Percentiles rank a stretch among this genome's conserved stretches.
These are phyloP conservation scores for Microtus pennsylvanicus DNA, from an alignment of 2,113 vertebrate species.

Conservation along the genomic window DNA sequence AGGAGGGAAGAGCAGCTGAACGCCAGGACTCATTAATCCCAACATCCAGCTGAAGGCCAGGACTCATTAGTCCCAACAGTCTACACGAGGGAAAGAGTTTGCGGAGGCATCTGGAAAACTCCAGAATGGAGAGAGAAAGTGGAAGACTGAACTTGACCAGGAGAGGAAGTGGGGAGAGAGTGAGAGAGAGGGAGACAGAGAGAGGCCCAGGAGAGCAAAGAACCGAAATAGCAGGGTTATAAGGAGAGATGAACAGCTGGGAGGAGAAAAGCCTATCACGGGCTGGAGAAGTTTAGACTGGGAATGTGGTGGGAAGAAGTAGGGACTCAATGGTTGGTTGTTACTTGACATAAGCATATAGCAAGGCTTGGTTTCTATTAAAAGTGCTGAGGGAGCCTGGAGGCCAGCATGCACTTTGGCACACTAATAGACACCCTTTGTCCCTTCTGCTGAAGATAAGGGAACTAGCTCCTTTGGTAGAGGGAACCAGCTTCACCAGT, in stretches of 20 bases:
- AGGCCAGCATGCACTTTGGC: not conserved
- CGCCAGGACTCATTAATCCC: too few relatives aligned
- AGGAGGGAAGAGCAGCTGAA: too few relatives aligned
- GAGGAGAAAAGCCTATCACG: not conserved
- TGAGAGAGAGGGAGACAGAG: not conserved
- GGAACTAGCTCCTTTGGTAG: not conserved
- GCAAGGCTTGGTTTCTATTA: too few relatives aligned
- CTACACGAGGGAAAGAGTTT: rapidly evolving
- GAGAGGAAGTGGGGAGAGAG: not conserved
- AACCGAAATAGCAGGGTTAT: not conserved
- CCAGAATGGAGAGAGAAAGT: not conserved
- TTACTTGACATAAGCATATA: too few relatives aligned
- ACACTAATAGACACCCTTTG: not conserved
- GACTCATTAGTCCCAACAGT: too few relatives aligned
- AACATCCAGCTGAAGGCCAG: too few relatives aligned
- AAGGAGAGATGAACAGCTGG: too few relatives aligned
- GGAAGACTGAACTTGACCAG: not conserved
- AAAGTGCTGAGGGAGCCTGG: not conserved
- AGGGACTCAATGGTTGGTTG: too few relatives aligned
- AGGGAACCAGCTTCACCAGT: not conserved
- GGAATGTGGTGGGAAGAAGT: not conserved
- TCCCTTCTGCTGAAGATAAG: not conserved
- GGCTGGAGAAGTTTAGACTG: not conserved
- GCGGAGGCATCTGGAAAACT: not conserved
- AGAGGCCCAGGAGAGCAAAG: not conserved